phyloP scores from a whole-genome alignment of 1,140 invertebrate genomes.

The Drosophila ohnishii region DNA sequence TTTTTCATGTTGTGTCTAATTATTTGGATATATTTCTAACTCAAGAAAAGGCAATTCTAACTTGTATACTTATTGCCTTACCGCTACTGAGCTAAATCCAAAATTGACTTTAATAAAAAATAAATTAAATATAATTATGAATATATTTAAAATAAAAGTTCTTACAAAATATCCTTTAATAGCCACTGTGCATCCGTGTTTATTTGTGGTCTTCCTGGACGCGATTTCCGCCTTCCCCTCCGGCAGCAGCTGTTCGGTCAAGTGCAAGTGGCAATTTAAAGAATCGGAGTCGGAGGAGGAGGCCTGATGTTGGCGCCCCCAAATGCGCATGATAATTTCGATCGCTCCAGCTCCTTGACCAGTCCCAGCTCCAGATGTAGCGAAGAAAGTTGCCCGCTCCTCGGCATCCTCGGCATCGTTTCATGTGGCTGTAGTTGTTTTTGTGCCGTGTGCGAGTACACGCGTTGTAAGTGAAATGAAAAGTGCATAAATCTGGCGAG shows the following conservation, averaged over 20 bases:
- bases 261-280: conserved; percentile 81
- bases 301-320: conserved; percentile 65
- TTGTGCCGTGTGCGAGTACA: conserved; percentile 37
- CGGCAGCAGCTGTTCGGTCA: conserved; percentile 58
- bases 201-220: conserved; percentile 3
- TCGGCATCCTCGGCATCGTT: conserved; percentile 55
- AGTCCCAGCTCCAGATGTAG: conserved; percentile 6
- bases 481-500: conserved; percentile 77
- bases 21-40: too few species aligned
- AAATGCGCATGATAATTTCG: conserved; percentile 65
- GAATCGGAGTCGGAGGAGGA: conserved; percentile 48
- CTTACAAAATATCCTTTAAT: too few species aligned
- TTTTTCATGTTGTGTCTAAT: too few species aligned
- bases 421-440: conserved; percentile 42
- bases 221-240: conserved; percentile 21
- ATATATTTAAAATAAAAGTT: too few species aligned
- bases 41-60: too few species aligned
- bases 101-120: too few species aligned
- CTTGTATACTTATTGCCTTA: too few species aligned
- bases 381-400: conserved; percentile 62
- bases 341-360: conserved; percentile 28
- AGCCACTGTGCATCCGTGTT: conserved; percentile 38
- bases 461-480: conserved; percentile 74
- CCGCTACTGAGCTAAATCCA: too few species aligned
- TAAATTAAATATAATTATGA: too few species aligned